Conservation (phyloP, 2,113 vertebrate species). For the Chionodraco myersi region DNA sequence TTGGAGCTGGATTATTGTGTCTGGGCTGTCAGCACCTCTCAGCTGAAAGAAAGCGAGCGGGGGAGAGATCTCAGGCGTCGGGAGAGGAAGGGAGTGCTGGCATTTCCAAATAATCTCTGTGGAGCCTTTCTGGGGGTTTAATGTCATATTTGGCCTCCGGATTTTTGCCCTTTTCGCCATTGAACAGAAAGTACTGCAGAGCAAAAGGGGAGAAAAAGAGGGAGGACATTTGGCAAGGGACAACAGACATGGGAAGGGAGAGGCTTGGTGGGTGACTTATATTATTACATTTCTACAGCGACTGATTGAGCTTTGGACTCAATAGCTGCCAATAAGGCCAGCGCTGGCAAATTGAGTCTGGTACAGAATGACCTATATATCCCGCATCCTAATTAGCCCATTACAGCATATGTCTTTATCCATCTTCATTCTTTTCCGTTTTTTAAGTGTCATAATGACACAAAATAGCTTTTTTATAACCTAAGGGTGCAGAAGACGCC, state of each 20-base stretch:
- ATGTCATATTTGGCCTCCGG: slow-evolving; percentile 77
- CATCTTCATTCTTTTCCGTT: not conserved
- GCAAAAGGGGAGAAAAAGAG: slow-evolving; percentile 30
- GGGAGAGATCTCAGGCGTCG: slow-evolving; percentile 44
- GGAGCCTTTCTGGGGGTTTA: slow-evolving; percentile 72
- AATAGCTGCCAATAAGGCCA: slow-evolving; percentile 65
- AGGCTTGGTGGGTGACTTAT: slow-evolving; percentile 55
- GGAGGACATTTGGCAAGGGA: slow-evolving; percentile 40
- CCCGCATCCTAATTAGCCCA: slow-evolving; percentile 65
- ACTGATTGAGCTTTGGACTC: slow-evolving; percentile 71
- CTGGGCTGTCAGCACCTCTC: slow-evolving; percentile 78
- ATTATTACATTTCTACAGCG: slow-evolving; percentile 61
- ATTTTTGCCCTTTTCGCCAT: slow-evolving; percentile 69
- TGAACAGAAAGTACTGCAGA: slow-evolving; percentile 59
- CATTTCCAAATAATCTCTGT: slow-evolving; percentile 76
- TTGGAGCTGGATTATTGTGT: slow-evolving; percentile 76
- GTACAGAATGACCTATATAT: slow-evolving; percentile 79
- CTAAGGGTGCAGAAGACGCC: not conserved
- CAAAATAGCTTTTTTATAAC: not conserved
- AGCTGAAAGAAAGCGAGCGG: slow-evolving; percentile 69
- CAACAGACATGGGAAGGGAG: slow-evolving; percentile 14
- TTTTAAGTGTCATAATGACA: slow-evolving; percentile 17
- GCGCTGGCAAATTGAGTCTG: slow-evolving; percentile 56
- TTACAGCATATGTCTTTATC: slow-evolving; percentile 36
- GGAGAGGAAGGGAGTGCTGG: slow-evolving; percentile 56